Evolutionary conservation across 2,113 vertebrate species (phyloP), one percentile per base, ranked within the genome.

Genomic region (Osmerus mordax): DNA sequence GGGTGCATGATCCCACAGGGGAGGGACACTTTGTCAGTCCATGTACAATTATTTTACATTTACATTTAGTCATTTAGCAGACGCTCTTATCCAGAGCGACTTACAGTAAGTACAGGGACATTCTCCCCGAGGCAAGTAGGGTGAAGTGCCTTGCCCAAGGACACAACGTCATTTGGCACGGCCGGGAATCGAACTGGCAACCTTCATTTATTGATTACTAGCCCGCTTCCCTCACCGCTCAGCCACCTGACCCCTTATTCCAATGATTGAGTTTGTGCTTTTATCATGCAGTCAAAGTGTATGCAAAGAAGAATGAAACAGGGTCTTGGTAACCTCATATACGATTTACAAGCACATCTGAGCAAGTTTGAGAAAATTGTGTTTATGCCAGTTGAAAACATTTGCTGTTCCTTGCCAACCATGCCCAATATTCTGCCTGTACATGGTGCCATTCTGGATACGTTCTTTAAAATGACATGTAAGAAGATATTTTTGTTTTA

Each of bases 401-500:
- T 67, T 25, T 28, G 29, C 28, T 51, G 67, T 47, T 65, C 51
- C 29, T 54, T 62, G 61, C 70, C 53, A 83, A 29, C 66, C 59
- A 65, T 70, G 51, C 65, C 62, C 32, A 64, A 65, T 82, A n/a
- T 70, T 21, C 53, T 79, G 69, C 79, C 72, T 83, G 76, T 80
- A 81, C 83, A 74, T 86, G 73, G 75, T 90, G 70, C 78, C 87
- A 81, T 88, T 79, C 58, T 54, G 36, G 32, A 82, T 81, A 71
- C 71, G 28, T 76, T 79, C 55, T 74, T 60, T 62, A 73, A 79
- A 86, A 79, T 54, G 59, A 85, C 55, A 68, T 67, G 74, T 66
- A 66, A 76, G 62, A 84, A 85, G 29, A 80, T 84, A 84, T 81
- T 88, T 89, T 86, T 83, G 72, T 81, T 82, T 78, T 72, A 90